phyloP scores from a whole-genome alignment of 2,113 vertebrate genomes.

The Loxodonta africana region DNA sequence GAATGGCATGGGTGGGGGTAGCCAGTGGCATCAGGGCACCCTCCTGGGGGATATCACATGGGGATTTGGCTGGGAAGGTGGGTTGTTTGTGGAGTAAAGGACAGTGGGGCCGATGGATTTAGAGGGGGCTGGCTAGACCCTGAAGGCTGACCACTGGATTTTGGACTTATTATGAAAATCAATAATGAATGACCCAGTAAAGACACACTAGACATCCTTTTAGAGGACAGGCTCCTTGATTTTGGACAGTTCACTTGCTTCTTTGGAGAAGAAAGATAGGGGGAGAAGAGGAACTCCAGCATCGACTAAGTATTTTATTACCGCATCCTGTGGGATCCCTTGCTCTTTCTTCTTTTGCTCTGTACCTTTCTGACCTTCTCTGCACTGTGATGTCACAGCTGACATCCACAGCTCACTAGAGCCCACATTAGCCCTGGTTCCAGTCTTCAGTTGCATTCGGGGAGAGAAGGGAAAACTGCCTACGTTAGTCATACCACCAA shows the following conservation, averaged over 20 bases:
- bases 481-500: background rate
- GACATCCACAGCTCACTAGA: background rate
- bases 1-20: fast-evolving
- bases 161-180: background rate
- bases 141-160: background rate
- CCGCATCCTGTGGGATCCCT: background rate
- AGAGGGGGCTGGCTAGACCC: background rate
- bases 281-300: background rate
- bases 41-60: fast-evolving
- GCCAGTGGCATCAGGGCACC: background rate
- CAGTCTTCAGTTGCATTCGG: background rate
- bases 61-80: no score
- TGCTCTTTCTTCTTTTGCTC: no score
- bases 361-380: background rate
- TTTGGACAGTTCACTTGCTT: background rate
- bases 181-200: background rate
- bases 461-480: background rate
- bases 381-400: background rate
- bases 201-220: background rate
- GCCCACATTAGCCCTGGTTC: background rate
- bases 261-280: background rate
- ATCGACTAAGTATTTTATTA: background rate
- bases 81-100: no score
- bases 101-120: background rate
- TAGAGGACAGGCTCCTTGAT: background rate